Evolutionary conservation across 92 coral and sea anemone species (phyloP), one percentile per base, ranked within the genome.

Genomic region (Virgularia gustaviana): DNA sequence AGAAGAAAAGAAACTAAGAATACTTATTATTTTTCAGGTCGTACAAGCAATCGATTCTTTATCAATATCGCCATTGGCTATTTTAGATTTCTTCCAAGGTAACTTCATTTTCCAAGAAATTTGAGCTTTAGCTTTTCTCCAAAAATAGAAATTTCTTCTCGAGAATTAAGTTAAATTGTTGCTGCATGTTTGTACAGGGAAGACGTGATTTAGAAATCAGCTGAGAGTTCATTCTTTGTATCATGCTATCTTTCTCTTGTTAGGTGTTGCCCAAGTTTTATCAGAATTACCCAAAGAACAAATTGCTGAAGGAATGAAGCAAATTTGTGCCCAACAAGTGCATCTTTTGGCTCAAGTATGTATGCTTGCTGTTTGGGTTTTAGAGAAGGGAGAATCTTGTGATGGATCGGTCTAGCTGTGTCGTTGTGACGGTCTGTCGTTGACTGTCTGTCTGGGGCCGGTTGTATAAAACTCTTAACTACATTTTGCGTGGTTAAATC

Each of bases 21-120:
- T 38, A 15, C n/a, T 32, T 0, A 53, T 16, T 43, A 4, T 33
- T 60, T 33, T 10, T 30, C 54, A 90, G 96, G 90, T 94, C 75
- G 90, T 94, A 18, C 75, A 85, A 53, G 99, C 99, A 19, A 85
- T 88, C n/a, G 99, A 94, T 83, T 94, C 99, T 24, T 43, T 94
- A 22, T 81, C 89, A 7, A 86, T 94, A 24, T 71, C 99, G 11
- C 70, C 85, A 71, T 88, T 81, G 10, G 96, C 99, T 33, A 72
- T 81, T 33, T 70, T 94, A 38, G 94, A 91, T 33, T 82, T 94
- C 77, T 79, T 92, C 20, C 90, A 89, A 85, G 98, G 98, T 92
- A 31, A 30, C n/a, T n/a, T n/a, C n/a, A n/a, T n/a, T n/a, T n/a
- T n/a, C n/a, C n/a, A n/a, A n/a, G n/a, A n/a, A n/a, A n/a, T 85